Percentiles rank a stretch among this genome's conserved stretches.
Evolutionary conservation across 1,140 invertebrate genomes (phyloP).

Genomic region (Rhopalosiphum padi): DNA sequence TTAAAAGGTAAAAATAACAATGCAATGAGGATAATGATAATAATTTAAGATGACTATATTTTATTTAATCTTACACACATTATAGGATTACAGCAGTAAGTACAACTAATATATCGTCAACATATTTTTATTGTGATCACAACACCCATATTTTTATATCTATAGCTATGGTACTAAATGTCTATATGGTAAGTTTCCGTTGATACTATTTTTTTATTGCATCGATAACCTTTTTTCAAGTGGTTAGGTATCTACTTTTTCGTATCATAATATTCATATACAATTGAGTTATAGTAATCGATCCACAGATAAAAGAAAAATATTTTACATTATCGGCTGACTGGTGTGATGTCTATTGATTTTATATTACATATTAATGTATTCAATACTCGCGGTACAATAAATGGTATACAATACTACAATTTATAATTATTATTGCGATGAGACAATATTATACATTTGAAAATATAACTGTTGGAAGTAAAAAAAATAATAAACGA

Average conservation of each 20-base stretch:
- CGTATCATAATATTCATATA: neutral
- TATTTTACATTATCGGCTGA: neutral
- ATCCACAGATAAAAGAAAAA: neutral
- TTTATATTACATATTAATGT: neutral
- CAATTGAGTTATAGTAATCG: neutral
- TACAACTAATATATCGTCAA: neutral
- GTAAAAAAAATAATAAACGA: neutral
- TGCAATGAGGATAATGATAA: neutral
- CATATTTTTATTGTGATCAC: neutral
- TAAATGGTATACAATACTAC: neutral
- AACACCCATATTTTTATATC: neutral
- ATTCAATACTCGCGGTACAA: neutral
- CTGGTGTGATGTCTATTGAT: neutral
- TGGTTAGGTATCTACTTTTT: neutral
- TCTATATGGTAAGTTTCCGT: neutral
- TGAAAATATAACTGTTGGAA: neutral
- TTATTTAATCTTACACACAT: neutral
- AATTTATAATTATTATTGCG: neutral
- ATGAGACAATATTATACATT: neutral
- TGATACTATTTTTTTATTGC: neutral
- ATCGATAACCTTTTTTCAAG: neutral
- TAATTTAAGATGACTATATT: neutral
- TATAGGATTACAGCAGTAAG: neutral
- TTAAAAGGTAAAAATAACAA: neutral
- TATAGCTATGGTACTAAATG: neutral